Conservation (phyloP, 2,888 invertebrate genomes). For the Leptopilina drosophilae region DNA sequence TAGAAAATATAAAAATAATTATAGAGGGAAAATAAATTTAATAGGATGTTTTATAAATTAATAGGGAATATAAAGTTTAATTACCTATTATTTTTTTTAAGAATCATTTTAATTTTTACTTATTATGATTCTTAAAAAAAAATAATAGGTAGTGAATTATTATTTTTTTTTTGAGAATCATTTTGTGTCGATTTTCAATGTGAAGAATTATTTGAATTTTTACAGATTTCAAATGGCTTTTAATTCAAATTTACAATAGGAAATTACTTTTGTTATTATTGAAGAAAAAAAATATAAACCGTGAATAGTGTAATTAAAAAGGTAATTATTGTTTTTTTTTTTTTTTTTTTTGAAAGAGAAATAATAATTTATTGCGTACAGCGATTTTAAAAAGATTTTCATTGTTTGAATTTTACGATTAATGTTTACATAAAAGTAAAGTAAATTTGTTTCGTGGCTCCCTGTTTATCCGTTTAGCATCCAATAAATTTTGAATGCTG, state of each 20-base stretch:
- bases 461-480: conserved; percentile 5
- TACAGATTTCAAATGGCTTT: background rate
- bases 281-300: too few relatives aligned
- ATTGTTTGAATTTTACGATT: conserved; percentile 4
- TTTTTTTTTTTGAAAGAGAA: background rate
- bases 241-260: background rate
- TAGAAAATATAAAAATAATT: too few relatives aligned
- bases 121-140: too few relatives aligned
- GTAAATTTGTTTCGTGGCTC: conserved; percentile 6
- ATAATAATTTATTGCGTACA: background rate
- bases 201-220: too few relatives aligned
- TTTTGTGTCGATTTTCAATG: background rate
- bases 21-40: too few relatives aligned
- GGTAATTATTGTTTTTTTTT: background rate
- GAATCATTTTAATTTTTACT: too few relatives aligned
- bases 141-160: too few relatives aligned
- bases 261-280: too few relatives aligned
- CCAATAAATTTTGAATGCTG: background rate
- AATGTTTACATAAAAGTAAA: conserved; percentile 3
- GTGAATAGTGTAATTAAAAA: too few relatives aligned
- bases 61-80: too few relatives aligned
- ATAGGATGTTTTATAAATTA: too few relatives aligned
- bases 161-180: background rate
- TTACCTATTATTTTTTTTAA: too few relatives aligned
- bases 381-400: background rate